Evolutionary conservation across 1,140 invertebrate species (phyloP).

Genomic region (Drosophila jambulina): DNA sequence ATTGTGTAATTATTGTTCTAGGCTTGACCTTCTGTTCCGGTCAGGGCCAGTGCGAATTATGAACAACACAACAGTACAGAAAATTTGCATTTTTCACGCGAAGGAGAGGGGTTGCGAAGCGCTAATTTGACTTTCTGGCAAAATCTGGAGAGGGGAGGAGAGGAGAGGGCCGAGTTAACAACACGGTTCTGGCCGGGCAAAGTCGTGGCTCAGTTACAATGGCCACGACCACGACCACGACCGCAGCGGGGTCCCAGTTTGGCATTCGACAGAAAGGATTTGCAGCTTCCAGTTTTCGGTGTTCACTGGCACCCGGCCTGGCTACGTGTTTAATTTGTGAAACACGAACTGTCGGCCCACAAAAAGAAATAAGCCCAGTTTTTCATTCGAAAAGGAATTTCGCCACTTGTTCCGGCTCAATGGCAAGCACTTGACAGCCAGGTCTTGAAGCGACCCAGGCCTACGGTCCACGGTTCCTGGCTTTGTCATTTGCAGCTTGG

Average conservation of each 20-base stretch:
- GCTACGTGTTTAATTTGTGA: constrained; percentile 75
- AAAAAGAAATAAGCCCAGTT: constrained; percentile 16
- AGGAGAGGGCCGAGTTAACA: constrained; percentile 50
- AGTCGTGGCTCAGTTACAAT: constrained; percentile 38
- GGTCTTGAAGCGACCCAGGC: constrained; percentile 14
- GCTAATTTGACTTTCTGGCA: constrained; percentile 59
- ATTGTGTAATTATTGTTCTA: constrained; percentile 72
- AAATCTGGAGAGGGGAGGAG: background rate
- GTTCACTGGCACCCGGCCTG: constrained; percentile 7
- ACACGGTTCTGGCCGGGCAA: constrained; percentile 43
- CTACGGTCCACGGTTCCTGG: constrained; percentile 14
- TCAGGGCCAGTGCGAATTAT: constrained; percentile 52
- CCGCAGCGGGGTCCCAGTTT: constrained; percentile 40
- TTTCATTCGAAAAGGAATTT: constrained; percentile 22
- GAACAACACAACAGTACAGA: constrained; percentile 22
- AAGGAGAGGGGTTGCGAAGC: constrained; percentile 11
- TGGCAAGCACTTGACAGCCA: constrained; percentile 45
- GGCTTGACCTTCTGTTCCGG: constrained; percentile 63
- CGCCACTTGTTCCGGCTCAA: constrained; percentile 38
- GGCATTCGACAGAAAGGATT: constrained; percentile 57
- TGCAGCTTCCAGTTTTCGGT: constrained; percentile 19
- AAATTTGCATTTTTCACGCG: constrained; percentile 70
- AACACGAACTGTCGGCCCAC: constrained; percentile 49
- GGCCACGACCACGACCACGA: constrained; percentile 17
- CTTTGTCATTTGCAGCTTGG: constrained; percentile 37